Evolutionary conservation across 1,140 invertebrate species (phyloP).

Genomic region (Lepidurus packardi): DNA sequence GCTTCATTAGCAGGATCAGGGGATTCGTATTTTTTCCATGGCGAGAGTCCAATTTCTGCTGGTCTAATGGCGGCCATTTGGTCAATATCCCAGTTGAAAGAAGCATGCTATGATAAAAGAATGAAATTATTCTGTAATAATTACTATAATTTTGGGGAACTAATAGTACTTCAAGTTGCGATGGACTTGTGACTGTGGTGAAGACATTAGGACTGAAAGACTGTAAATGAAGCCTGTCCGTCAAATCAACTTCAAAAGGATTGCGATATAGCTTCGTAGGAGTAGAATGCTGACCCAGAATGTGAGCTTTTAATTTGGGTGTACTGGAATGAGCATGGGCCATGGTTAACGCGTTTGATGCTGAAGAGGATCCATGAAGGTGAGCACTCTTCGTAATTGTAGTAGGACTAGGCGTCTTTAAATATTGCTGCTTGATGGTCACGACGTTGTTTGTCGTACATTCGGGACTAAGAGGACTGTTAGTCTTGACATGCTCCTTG

Average conservation of each 20-base stretch:
- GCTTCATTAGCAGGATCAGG: slow-evolving; percentile 29
- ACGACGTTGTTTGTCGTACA: neutral
- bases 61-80: slow-evolving; percentile 29
- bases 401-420: neutral
- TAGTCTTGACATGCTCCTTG: neutral
- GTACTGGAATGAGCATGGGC: neutral
- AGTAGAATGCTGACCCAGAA: neutral
- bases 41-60: slow-evolving; percentile 28
- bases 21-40: slow-evolving; percentile 20
- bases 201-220: slow-evolving; percentile 35
- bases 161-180: slow-evolving; percentile 27
- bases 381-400: neutral
- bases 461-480: neutral
- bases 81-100: slow-evolving; percentile 32
- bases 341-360: neutral
- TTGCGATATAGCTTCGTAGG: slow-evolving; percentile 24
- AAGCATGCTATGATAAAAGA: neutral
- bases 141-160: neutral
- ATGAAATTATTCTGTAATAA: neutral
- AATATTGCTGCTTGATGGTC: neutral
- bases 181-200: slow-evolving; percentile 31
- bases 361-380: neutral
- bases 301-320: neutral
- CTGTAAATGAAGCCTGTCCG: slow-evolving; percentile 30
- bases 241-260: slow-evolving; percentile 33